phyloP scores from a whole-genome alignment of 2,888 invertebrate species.

The Dromius quadrimaculatus region DNA sequence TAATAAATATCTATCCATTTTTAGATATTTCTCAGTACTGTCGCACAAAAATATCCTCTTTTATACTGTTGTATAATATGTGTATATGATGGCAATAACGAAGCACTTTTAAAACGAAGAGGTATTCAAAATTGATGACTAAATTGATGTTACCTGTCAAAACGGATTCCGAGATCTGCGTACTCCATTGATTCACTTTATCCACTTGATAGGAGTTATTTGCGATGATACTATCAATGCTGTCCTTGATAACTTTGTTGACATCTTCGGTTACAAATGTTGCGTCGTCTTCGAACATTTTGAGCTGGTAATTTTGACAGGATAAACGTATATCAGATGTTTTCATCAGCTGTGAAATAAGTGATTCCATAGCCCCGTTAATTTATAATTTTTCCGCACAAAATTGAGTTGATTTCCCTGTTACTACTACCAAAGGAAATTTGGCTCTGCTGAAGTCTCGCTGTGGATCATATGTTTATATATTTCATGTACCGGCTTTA shows the following conservation, averaged over 20 bases:
- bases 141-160: too few relatives aligned
- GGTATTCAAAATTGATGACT: too few relatives aligned
- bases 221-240: slow-evolving; percentile 80
- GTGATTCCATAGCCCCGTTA: slow-evolving; percentile 26
- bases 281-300: slow-evolving; percentile 67
- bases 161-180: slow-evolving; percentile 81
- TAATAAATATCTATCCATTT: too few relatives aligned
- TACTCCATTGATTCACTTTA: slow-evolving; percentile 80
- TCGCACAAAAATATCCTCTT: too few relatives aligned
- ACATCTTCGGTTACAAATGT: slow-evolving; percentile 79
- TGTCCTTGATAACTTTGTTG: slow-evolving; percentile 80
- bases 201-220: slow-evolving; percentile 77
- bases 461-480: slow-evolving; percentile 1
- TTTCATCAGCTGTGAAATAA: slow-evolving; percentile 17
- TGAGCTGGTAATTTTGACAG: slow-evolving; percentile 58
- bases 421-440: neutral
- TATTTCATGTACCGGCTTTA: slow-evolving; percentile 2
- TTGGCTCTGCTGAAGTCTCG: neutral
- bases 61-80: too few relatives aligned
- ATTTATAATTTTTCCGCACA: neutral
- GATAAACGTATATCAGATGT: slow-evolving; percentile 36
- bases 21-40: too few relatives aligned
- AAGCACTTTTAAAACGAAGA: too few relatives aligned
- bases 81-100: too few relatives aligned
- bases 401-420: slow-evolving; percentile 5